These are phyloP conservation scores for Tetrax tetrax DNA, from an alignment of 2,113 vertebrate genomes.

Conservation along the genomic window DNA sequence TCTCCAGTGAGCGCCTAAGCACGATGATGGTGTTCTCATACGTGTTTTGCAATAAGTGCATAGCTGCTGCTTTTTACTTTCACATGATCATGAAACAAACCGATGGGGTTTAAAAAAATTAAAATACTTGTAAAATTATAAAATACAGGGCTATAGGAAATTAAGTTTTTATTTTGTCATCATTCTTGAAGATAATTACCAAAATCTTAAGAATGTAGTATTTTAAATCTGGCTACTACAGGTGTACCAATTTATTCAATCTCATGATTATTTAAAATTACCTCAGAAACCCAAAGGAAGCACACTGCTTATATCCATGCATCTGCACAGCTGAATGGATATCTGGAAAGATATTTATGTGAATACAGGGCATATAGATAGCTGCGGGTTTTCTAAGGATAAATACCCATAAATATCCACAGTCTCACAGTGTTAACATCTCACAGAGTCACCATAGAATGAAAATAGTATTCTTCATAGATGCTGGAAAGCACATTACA, in stretches of 20 bases:
- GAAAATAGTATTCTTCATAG: neutral
- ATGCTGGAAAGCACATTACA: neutral
- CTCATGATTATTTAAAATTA: neutral
- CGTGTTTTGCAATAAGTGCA: fast-evolving
- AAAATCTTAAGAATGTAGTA: neutral
- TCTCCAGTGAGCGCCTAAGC: neutral
- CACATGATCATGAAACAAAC: neutral
- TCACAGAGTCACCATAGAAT: neutral
- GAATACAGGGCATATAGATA: neutral
- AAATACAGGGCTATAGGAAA: neutral
- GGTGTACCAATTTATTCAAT: too few relatives aligned
- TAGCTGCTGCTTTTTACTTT: neutral
- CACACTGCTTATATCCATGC: neutral
- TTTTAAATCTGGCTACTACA: neutral
- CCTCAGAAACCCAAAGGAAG: neutral
- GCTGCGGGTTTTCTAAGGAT: neutral
- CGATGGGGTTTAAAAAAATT: too few relatives aligned
- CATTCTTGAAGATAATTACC: neutral
- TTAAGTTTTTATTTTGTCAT: neutral
- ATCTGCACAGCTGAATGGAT: neutral
- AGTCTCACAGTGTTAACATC: neutral
- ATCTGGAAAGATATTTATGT: neutral
- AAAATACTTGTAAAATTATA: too few relatives aligned
- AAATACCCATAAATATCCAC: neutral
- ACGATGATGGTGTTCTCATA: fast-evolving